A percentile compares a stretch with the other conserved stretches of the same genome.
These are phyloP conservation scores for Danionella dracula DNA, from an alignment of 2,797 vertebrate species.

Conservation along the genomic window DNA sequence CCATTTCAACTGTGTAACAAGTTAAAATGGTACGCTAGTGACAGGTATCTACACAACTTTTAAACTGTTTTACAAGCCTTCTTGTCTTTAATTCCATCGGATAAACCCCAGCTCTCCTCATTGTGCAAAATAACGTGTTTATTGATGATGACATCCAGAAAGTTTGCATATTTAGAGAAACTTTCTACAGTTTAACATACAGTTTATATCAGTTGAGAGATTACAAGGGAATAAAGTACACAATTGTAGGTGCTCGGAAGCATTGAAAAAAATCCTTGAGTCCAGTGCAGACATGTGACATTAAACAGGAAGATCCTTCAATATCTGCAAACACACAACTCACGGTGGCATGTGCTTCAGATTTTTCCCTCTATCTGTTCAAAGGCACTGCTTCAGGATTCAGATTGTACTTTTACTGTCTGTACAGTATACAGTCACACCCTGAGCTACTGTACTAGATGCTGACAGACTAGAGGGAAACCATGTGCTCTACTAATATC, in stretches of 20 bases:
- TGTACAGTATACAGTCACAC: conserved; percentile 41
- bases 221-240: conserved; percentile 13
- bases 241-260: conserved; percentile 18
- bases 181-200: conserved; percentile 30
- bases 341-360: not conserved
- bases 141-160: conserved; percentile 42
- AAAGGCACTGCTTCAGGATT: conserved; percentile 3
- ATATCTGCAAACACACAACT: not conserved
- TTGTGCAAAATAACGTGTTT: conserved; percentile 44
- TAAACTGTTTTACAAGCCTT: too few relatives aligned
- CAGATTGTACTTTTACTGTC: conserved; percentile 17
- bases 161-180: conserved; percentile 44
- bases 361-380: not conserved
- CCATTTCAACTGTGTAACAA: too few relatives aligned
- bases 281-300: conserved; percentile 28
- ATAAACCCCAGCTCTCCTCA: conserved; percentile 2
- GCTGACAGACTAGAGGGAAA: conserved; percentile 36
- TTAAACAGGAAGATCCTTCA: conserved; percentile 8
- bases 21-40: too few relatives aligned
- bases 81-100: not conserved
- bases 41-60: too few relatives aligned
- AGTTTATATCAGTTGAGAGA: not conserved
- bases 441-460: conserved; percentile 48
- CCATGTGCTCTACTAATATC: conserved; percentile 12
- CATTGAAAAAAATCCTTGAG: conserved; percentile 7